Conservation (phyloP, 2,797 vertebrate genomes). For the Pseudochromis fuscus region DNA sequence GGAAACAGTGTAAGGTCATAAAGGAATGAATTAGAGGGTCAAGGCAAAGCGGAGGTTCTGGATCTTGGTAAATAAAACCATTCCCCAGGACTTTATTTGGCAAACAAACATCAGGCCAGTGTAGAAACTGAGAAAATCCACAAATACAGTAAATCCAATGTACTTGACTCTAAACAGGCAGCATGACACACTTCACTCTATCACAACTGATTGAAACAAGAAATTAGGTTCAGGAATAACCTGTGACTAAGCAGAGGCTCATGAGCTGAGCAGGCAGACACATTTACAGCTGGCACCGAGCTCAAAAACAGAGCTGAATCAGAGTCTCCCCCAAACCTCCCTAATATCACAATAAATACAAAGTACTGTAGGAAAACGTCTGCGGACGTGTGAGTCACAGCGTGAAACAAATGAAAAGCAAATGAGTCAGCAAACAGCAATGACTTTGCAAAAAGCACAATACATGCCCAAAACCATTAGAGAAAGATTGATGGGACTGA, state of each 20-base stretch:
- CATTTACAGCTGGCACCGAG: neutral
- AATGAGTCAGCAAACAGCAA: constrained; percentile 1
- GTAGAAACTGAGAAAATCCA: neutral
- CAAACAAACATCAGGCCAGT: neutral
- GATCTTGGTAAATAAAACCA: neutral
- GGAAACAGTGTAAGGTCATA: no score
- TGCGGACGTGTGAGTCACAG: constrained; percentile 18
- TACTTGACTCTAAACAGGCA: neutral
- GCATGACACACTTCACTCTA: neutral
- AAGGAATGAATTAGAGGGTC: no score
- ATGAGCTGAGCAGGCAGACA: neutral
- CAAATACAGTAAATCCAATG: no score
- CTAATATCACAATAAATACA: neutral
- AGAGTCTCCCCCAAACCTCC: neutral
- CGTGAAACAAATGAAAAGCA: neutral
- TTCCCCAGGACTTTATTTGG: neutral
- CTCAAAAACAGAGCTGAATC: constrained; percentile 12
- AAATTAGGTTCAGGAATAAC: neutral
- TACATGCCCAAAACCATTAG: neutral
- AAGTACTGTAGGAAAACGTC: neutral
- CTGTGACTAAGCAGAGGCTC: constrained; percentile 9
- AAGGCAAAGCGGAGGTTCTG: neutral
- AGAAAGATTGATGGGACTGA: neutral
- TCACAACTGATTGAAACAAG: neutral
- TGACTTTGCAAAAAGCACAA: neutral